These are phyloP conservation scores for Neosilurus mollespiculum DNA, from an alignment of 2,797 vertebrate species.

Conservation along the genomic window DNA sequence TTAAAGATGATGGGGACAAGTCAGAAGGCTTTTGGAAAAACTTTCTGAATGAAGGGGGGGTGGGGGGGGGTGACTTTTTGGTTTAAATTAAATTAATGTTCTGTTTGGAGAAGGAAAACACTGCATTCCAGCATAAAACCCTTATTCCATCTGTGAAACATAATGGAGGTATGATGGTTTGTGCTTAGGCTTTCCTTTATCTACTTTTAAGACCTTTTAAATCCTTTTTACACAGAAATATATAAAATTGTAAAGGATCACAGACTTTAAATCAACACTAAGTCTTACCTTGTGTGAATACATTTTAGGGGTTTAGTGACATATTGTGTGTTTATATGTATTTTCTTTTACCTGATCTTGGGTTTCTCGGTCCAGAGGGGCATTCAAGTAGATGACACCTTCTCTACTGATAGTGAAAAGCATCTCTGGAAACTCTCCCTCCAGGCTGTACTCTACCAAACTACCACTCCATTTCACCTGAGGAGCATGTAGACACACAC, in stretches of 20 bases:
- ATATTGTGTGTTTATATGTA: background rate
- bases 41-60: too few relatives aligned
- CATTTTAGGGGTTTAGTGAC: background rate
- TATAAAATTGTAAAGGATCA: too few relatives aligned
- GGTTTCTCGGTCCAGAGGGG: constrained; percentile 78
- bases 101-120: background rate
- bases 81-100: background rate
- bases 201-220: too few relatives aligned
- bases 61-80: too few relatives aligned
- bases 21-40: too few relatives aligned
- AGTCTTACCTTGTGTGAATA: background rate
- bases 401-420: constrained; percentile 75
- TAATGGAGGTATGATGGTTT: too few relatives aligned
- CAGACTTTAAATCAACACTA: background rate
- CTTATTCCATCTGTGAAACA: too few relatives aligned
- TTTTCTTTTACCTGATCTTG: constrained; percentile 74
- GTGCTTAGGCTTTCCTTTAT: too few relatives aligned
- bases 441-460: constrained; percentile 71
- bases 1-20: too few relatives aligned
- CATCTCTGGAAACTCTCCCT: constrained; percentile 75
- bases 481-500: constrained; percentile 52
- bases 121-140: too few relatives aligned
- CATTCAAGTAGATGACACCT: constrained; percentile 75
- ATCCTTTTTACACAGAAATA: too few relatives aligned
- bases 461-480: constrained; percentile 81